These are phyloP conservation scores for Iguana delicatissima DNA, from an alignment of 2,797 vertebrate genomes.

Conservation along the genomic window DNA sequence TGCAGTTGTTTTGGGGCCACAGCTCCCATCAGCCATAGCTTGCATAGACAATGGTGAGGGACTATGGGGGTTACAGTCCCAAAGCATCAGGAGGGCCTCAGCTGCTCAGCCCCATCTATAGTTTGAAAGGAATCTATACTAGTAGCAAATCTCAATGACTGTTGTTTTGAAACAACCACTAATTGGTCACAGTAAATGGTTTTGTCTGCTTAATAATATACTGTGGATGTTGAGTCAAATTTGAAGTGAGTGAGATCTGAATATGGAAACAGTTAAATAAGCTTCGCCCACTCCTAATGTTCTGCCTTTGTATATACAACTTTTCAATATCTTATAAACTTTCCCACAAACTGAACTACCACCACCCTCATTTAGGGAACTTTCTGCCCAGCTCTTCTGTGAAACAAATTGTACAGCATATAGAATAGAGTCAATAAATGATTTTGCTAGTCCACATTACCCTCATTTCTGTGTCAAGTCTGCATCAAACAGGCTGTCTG, in stretches of 20 bases:
- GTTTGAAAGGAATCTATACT: not conserved
- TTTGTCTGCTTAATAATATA: conserved; percentile 36
- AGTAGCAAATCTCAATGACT: not conserved
- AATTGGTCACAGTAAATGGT: conserved; percentile 40
- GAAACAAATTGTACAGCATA: conserved; percentile 39
- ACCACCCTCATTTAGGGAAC: conserved; percentile 35
- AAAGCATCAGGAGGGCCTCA: not conserved
- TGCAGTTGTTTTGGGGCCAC: not conserved
- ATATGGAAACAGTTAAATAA: conserved; percentile 37
- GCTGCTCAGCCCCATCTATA: not conserved
- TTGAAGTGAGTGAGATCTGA: conserved; percentile 33
- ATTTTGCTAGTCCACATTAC: conserved; percentile 7
- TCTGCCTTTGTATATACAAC: conserved; percentile 45
- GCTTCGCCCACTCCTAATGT: conserved; percentile 33
- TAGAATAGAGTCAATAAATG: conserved; percentile 23
- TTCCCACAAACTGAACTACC: conserved; percentile 47
- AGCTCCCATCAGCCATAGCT: not conserved
- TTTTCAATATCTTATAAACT: conserved; percentile 53
- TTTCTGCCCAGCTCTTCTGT: conserved; percentile 41
- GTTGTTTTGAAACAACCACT: conserved; percentile 25
- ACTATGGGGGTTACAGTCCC: not conserved
- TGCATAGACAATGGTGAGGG: not conserved
- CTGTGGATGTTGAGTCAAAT: conserved; percentile 43
- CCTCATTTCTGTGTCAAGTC: conserved; percentile 33
- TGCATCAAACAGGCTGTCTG: not conserved